Conservation (phyloP, 2,888 invertebrate genomes). For the Uloborus plumipes region DNA sequence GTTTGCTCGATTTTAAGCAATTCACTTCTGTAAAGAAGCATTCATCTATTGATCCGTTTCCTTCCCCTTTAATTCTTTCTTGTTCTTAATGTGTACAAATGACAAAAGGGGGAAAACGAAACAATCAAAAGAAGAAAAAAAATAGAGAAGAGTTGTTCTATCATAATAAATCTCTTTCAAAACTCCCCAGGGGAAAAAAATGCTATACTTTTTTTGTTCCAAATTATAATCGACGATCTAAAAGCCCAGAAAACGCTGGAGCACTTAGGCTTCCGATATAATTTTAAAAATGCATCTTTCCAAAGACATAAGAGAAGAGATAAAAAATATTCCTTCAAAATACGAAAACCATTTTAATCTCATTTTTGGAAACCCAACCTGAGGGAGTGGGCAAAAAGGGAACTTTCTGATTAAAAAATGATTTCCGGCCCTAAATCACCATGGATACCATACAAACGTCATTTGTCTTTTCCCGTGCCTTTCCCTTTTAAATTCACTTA, state of each 20-base stretch:
- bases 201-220: constrained; percentile 19
- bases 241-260: constrained; percentile 9
- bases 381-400: constrained; percentile 1
- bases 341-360: constrained; percentile 35
- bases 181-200: constrained; percentile 10
- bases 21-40: no score
- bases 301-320: constrained; percentile 4
- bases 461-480: constrained; percentile 26
- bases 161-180: constrained; percentile 30
- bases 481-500: constrained; percentile 34
- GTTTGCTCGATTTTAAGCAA: no score
- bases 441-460: constrained; percentile 35
- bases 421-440: constrained; percentile 35
- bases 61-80: no score
- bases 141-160: background rate
- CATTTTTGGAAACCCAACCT: constrained; percentile 42
- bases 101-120: no score
- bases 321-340: background rate
- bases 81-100: no score
- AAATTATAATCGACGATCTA: constrained; percentile 42
- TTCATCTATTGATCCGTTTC: no score
- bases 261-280: constrained; percentile 35
- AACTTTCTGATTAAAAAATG: constrained; percentile 47
- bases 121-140: background rate
- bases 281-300: constrained; percentile 48